Evolutionary conservation across 2,797 vertebrate species (phyloP).

Genomic region (Diglossa cyanea): DNA sequence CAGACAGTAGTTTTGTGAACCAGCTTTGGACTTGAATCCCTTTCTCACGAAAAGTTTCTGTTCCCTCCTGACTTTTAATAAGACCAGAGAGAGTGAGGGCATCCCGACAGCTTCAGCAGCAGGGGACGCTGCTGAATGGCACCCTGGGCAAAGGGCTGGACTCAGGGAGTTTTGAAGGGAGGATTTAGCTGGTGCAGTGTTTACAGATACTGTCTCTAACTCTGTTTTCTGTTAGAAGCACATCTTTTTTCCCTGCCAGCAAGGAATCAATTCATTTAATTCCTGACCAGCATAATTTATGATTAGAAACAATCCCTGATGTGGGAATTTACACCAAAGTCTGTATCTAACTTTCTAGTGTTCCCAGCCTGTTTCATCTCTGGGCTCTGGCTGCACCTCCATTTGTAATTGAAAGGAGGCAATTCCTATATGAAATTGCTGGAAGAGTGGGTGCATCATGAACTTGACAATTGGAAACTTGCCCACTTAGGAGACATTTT

Average conservation of each 20-base stretch:
- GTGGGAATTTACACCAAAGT: neutral
- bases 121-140: neutral
- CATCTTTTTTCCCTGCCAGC: neutral
- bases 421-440: neutral
- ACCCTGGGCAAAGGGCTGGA: neutral
- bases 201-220: neutral
- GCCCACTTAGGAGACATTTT: neutral
- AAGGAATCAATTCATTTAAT: neutral
- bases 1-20: rapidly evolving
- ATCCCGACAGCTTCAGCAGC: neutral
- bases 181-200: neutral
- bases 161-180: neutral
- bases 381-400: neutral
- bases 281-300: neutral
- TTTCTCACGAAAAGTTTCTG: neutral
- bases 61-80: neutral
- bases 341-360: neutral
- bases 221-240: neutral
- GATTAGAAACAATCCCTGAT: neutral
- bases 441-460: neutral
- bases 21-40: neutral
- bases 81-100: neutral
- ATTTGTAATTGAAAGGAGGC: neutral
- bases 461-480: neutral
- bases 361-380: neutral